These are phyloP conservation scores for Sula dactylatra DNA, from an alignment of 2,113 vertebrate genomes.

Conservation along the genomic window DNA sequence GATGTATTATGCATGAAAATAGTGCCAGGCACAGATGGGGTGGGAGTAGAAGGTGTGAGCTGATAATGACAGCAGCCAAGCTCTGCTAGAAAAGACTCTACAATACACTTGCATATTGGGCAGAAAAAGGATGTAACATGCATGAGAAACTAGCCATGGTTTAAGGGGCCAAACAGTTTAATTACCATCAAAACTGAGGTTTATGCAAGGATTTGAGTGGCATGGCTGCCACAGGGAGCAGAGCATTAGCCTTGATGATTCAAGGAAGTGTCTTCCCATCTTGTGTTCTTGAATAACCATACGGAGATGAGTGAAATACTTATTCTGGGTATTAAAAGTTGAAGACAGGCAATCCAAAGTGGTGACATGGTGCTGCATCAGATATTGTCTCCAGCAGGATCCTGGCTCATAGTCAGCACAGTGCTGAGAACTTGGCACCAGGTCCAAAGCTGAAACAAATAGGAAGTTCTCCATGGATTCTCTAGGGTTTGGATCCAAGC, in stretches of 20 bases:
- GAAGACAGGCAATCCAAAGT: background rate
- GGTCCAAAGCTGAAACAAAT: slow-evolving; percentile 25
- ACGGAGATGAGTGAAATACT: background rate
- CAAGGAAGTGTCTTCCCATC: background rate
- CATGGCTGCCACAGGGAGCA: background rate
- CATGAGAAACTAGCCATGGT: background rate
- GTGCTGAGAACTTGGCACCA: slow-evolving; percentile 3
- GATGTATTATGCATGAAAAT: slow-evolving; percentile 62
- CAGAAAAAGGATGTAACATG: background rate
- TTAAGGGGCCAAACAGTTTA: slow-evolving; percentile 17
- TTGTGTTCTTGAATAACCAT: background rate
- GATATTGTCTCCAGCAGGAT: background rate
- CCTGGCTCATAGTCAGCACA: background rate
- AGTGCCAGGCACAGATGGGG: slow-evolving; percentile 60
- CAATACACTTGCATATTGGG: background rate
- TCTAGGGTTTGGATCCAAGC: background rate
- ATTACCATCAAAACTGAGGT: background rate
- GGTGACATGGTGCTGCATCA: background rate
- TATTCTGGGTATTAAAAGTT: background rate
- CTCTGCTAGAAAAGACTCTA: slow-evolving; percentile 27
- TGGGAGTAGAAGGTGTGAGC: slow-evolving; percentile 65
- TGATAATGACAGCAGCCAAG: slow-evolving; percentile 55
- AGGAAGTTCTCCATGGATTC: background rate
- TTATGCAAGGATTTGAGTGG: background rate
- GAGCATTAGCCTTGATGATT: background rate